Evolutionary conservation across 2,888 invertebrate species (phyloP), one percentile per base, ranked within the genome.

Genomic region (Ischnus inquisitorius): DNA sequence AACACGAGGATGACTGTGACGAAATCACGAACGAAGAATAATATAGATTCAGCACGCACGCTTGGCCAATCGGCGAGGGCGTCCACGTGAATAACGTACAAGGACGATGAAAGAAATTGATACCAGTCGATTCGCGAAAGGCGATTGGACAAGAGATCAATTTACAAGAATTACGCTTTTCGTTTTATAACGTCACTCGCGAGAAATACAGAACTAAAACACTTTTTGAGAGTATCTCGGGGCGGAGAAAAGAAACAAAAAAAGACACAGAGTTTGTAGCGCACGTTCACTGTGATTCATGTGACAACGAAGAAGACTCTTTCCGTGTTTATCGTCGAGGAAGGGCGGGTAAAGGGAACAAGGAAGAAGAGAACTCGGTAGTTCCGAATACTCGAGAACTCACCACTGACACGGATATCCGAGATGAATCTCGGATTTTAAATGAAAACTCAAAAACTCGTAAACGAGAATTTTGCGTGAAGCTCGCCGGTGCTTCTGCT

Each of bases 401-500:
- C 91, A 91, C 91, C 91, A 89, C 84, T 84, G 88, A 87, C 91
- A 88, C 89, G 86, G 85, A 84, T 86, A 81, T 84, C 86, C 76
- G 28, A 46, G n/a, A 57, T 57, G 2, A 1, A 87, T 86, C 78
- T 83, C 84, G 75, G 83, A 72, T 71, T 79, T 84, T 8, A 51
- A 51, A 51, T 87, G 88, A 85, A 87, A 86, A 88, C 87, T 88
- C 87, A 88, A 88, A 87, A 84, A 88, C 87, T 88, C 87, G 87
- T 84, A 85, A 78, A 88, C 84, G 86, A 86, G 86, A 85, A 86
- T 82, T 87, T 88, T 87, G 85, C 88, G 89, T 54, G 54, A 90
- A 91, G 88, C 90, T 88, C 89, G 87, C 81, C 88, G 88, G 91
- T 92, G 92, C 91, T 91, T 77, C 79, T 91, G 89, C 92, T 92